phyloP scores from a whole-genome alignment of 2,888 invertebrate species.

The Nineta flava region DNA sequence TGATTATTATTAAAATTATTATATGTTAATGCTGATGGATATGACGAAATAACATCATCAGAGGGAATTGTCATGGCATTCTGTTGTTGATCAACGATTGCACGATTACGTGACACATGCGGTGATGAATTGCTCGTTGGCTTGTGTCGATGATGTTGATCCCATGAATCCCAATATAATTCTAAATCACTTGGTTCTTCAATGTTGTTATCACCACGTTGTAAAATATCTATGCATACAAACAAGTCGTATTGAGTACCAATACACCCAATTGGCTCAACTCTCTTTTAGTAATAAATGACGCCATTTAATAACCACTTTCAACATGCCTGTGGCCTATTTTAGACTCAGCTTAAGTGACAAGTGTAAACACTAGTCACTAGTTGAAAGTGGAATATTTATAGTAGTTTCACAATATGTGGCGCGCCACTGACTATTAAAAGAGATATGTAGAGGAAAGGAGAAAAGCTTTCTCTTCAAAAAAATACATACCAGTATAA shows the following conservation, averaged over 20 bases:
- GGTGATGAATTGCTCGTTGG: slow-evolving; percentile 31
- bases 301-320: too few relatives aligned
- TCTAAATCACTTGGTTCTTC: slow-evolving; percentile 40
- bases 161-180: slow-evolving; percentile 93
- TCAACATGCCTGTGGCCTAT: too few relatives aligned
- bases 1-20: slow-evolving; percentile 15
- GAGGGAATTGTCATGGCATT: slow-evolving; percentile 41
- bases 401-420: too few relatives aligned
- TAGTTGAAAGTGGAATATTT: too few relatives aligned
- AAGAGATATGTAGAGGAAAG: too few relatives aligned
- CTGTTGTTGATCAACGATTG: slow-evolving; percentile 35
- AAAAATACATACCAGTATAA: slow-evolving; percentile 49
- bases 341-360: too few relatives aligned
- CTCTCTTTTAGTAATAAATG: too few relatives aligned
- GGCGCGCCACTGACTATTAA: too few relatives aligned
- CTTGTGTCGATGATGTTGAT: slow-evolving; percentile 41
- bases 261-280: too few relatives aligned
- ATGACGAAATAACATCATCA: slow-evolving; percentile 26
- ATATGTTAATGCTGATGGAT: slow-evolving; percentile 24
- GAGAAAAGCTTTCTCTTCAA: too few relatives aligned
- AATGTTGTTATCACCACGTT: slow-evolving; percentile 37
- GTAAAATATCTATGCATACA: slow-evolving; percentile 35
- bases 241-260: slow-evolving; percentile 4
- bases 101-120: slow-evolving; percentile 24
- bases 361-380: too few relatives aligned